A percentile compares a stretch with the other conserved stretches of the same genome.
Evolutionary conservation across 2,888 invertebrate genomes (phyloP).

Genomic region (Monoplex corrugatus): DNA sequence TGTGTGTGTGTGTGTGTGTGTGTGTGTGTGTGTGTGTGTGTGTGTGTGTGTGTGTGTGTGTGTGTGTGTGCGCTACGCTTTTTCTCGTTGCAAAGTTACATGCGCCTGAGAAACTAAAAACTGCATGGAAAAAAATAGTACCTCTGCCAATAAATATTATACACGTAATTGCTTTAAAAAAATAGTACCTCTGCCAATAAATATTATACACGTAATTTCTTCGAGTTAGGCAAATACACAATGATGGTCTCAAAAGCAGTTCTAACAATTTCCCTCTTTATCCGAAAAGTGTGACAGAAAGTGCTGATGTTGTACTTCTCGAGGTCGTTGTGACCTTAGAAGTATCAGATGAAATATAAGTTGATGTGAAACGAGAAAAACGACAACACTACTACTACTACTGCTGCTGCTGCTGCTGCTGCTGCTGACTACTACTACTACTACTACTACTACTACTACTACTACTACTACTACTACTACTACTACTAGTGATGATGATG

Average conservation of each 20-base stretch:
- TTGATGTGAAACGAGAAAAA: no score
- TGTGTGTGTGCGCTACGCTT: not conserved
- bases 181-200: not conserved
- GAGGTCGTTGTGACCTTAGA: not conserved
- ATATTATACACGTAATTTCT: not conserved
- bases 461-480: not conserved
- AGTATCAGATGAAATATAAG: not conserved
- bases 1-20: not conserved
- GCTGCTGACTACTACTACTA: no score
- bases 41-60: constrained; percentile 12
- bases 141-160: not conserved
- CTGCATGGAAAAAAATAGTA: not conserved
- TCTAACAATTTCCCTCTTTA: no score
- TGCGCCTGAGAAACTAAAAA: not conserved
- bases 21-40: not conserved
- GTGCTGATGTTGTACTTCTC: no score
- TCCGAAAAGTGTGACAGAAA: no score
- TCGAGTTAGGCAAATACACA: not conserved
- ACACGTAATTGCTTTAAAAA: not conserved
- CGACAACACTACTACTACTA: no score
- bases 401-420: no score
- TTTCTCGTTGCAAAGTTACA: not conserved
- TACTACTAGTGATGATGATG: not conserved
- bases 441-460: not conserved
- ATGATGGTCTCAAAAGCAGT: not conserved